Evolutionary conservation across 2,113 vertebrate genomes (phyloP).

Genomic region (Chlamydotis undulata): DNA sequence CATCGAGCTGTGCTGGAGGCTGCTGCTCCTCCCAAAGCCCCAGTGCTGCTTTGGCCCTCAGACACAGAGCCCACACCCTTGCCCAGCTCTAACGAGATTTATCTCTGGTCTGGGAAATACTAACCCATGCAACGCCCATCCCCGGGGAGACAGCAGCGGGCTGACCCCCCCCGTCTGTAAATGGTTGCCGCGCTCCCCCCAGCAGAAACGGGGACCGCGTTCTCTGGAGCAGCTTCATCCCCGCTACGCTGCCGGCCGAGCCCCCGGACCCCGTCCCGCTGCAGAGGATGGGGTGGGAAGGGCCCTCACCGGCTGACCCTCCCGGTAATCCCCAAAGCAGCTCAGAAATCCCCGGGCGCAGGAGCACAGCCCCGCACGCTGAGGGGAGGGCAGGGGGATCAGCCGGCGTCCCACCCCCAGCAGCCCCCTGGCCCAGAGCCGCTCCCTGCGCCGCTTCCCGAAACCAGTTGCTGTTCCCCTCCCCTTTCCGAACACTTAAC

Average conservation of each 20-base stretch:
- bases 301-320: accelerated
- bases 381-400: neutral
- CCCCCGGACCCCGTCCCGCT: accelerated
- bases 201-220: neutral
- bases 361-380: neutral
- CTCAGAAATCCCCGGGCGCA: neutral
- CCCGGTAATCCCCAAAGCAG: neutral
- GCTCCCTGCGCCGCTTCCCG: neutral
- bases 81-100: neutral
- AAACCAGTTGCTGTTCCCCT: neutral
- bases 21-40: neutral
- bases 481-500: neutral
- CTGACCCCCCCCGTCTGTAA: neutral
- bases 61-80: neutral
- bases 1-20: accelerated
- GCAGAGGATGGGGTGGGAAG: accelerated
- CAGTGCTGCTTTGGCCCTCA: neutral
- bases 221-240: accelerated
- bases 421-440: neutral
- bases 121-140: no score
- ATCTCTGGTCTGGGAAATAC: neutral
- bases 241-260: no score
- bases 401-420: neutral
- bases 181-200: accelerated
- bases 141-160: neutral